phyloP scores from a whole-genome alignment of 2,797 vertebrate species.

The Chaetophractus vellerosus region DNA sequence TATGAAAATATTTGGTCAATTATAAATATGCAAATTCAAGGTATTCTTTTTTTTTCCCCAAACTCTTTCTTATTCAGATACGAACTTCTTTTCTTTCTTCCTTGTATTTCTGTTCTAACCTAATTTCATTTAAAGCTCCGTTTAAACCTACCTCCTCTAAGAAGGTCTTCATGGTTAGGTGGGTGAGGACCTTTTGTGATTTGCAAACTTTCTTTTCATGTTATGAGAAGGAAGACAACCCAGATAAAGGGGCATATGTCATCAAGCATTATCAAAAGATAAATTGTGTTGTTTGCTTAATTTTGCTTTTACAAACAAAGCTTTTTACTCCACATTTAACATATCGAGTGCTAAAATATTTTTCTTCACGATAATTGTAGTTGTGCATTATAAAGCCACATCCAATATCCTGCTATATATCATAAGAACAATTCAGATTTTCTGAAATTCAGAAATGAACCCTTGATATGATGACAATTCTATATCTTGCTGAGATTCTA shows the following conservation, averaged over 20 bases:
- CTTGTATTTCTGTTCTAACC: slow-evolving; percentile 6
- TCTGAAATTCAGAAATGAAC: slow-evolving; percentile 47
- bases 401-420: not conserved
- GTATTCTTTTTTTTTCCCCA: not conserved
- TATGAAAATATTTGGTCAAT: not conserved
- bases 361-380: not conserved
- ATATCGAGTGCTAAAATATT: not conserved
- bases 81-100: not conserved
- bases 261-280: not conserved
- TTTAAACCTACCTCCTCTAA: not conserved
- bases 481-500: slow-evolving; percentile 6
- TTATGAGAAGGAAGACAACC: not conserved
- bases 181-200: not conserved
- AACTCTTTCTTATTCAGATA: not conserved
- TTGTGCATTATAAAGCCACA: not conserved
- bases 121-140: not conserved
- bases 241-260: not conserved
- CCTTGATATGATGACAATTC: slow-evolving; percentile 30
- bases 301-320: slow-evolving; percentile 22
- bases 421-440: slow-evolving; percentile 21
- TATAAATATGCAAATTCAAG: not conserved
- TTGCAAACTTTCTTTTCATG: not conserved
- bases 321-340: not conserved
- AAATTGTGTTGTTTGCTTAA: not conserved
- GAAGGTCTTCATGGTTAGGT: not conserved